Percentiles rank a stretch among this genome's conserved stretches.
Evolutionary conservation across 2,888 invertebrate species (phyloP).

Genomic region (Calephelis perditalis): DNA sequence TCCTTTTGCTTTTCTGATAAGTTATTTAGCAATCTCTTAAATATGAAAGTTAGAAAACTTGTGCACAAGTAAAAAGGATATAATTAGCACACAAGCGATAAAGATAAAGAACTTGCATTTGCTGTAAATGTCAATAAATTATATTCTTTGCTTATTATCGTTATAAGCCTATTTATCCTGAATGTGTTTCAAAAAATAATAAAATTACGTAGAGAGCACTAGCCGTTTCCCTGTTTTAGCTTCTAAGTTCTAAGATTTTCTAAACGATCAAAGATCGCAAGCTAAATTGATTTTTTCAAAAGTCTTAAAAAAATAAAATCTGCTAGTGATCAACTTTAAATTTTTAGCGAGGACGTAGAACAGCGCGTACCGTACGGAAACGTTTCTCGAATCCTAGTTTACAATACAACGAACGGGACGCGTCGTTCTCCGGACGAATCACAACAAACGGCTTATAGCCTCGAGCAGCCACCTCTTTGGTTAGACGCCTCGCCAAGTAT

Average conservation of each 20-base stretch:
- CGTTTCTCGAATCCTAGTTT: constrained; percentile 90
- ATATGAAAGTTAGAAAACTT: constrained; percentile 15
- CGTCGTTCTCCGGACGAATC: constrained; percentile 90
- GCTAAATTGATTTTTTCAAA: constrained; percentile 74
- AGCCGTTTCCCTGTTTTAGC: constrained; percentile 70
- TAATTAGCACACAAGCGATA: too few relatives aligned
- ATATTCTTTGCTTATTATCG: not conserved
- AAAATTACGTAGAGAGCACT: constrained; percentile 46
- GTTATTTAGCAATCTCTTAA: too few relatives aligned
- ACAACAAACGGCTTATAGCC: constrained; percentile 92
- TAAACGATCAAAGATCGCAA: constrained; percentile 75
- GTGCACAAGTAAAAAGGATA: constrained; percentile 12
- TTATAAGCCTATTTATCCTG: too few relatives aligned
- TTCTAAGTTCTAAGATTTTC: constrained; percentile 65
- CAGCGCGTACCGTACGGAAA: constrained; percentile 89
- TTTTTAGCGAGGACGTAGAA: constrained; percentile 79
- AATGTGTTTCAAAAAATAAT: not conserved
- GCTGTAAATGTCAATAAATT: constrained; percentile 5
- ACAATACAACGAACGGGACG: constrained; percentile 88
- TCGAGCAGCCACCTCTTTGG: constrained; percentile 81
- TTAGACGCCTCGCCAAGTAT: constrained; percentile 82
- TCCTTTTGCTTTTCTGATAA: too few relatives aligned
- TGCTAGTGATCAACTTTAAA: constrained; percentile 66
- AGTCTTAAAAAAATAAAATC: constrained; percentile 79
- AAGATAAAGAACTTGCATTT: not conserved